phyloP scores from a whole-genome alignment of 2,888 invertebrate genomes.

The Leptinotarsa juncta region DNA sequence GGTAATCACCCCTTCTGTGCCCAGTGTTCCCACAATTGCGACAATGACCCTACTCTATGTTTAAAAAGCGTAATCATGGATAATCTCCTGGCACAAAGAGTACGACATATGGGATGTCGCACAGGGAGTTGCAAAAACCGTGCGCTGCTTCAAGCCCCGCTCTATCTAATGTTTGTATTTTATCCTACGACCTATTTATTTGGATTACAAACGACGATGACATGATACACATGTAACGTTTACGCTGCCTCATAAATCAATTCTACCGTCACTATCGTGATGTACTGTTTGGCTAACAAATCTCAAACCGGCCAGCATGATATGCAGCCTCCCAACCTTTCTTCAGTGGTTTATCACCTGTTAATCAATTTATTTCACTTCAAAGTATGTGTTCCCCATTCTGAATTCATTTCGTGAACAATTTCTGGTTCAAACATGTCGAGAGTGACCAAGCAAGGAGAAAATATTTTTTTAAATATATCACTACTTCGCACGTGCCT shows the following conservation, averaged over 20 bases:
- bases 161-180: slow-evolving; percentile 30
- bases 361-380: no score
- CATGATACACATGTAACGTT: slow-evolving; percentile 46
- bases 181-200: slow-evolving; percentile 41
- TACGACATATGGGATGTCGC: slow-evolving; percentile 63
- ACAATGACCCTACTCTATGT: slow-evolving; percentile 62
- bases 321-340: background rate
- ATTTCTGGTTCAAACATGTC: no score
- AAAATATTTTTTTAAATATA: no score
- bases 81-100: slow-evolving; percentile 61
- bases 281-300: slow-evolving; percentile 28
- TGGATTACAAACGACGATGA: slow-evolving; percentile 45
- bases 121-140: slow-evolving; percentile 38
- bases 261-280: slow-evolving; percentile 29
- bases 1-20: slow-evolving; percentile 57
- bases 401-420: no score
- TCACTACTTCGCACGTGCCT: no score
- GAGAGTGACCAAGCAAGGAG: no score
- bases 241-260: slow-evolving; percentile 38
- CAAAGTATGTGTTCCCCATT: no score
- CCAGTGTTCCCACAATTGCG: slow-evolving; percentile 60
- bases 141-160: slow-evolving; percentile 9
- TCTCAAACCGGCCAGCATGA: background rate
- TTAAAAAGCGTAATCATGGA: slow-evolving; percentile 65
- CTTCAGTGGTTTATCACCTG: no score